Evolutionary conservation across 1,140 invertebrate species (phyloP).

Genomic region (Lordiphosa mommai): DNA sequence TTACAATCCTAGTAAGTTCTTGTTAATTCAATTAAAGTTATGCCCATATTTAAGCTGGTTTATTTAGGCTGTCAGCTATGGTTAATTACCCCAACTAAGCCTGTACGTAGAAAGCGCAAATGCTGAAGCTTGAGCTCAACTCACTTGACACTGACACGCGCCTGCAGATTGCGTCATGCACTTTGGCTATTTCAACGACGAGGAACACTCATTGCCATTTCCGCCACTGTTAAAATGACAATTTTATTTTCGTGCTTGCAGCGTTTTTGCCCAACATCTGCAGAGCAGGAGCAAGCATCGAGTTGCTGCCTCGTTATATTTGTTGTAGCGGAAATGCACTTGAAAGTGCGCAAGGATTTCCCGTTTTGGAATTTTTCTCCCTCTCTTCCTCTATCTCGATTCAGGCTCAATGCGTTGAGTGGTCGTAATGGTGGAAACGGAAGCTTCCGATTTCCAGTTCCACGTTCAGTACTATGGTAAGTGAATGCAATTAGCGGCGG

Average conservation of each 20-base stretch:
- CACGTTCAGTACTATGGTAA: constrained; percentile 18
- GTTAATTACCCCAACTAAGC: constrained; percentile 21
- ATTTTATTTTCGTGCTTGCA: constrained; percentile 38
- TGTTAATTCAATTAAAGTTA: background rate
- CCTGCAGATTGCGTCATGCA: constrained; percentile 3
- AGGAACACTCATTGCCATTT: constrained; percentile 33
- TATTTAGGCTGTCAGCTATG: background rate
- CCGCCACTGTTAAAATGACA: constrained; percentile 45
- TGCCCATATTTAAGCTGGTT: background rate
- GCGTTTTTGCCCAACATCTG: constrained; percentile 21
- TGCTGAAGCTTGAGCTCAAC: constrained; percentile 33
- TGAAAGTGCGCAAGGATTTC: constrained; percentile 59
- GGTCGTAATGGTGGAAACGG: constrained; percentile 1
- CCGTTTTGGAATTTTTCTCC: constrained; percentile 23
- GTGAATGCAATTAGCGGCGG: constrained; percentile 51
- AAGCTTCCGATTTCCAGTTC: constrained; percentile 45
- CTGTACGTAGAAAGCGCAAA: constrained; percentile 6
- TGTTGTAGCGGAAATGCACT: constrained; percentile 60
- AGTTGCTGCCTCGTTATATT: constrained; percentile 29
- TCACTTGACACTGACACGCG: constrained; percentile 30
- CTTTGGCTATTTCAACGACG: constrained; percentile 38
- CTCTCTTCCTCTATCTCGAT: background rate
- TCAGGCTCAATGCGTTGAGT: constrained; percentile 30
- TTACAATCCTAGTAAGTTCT: too few species aligned
- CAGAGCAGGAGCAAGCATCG: constrained; percentile 23